Evolutionary conservation across 1,140 invertebrate genomes (phyloP).

Genomic region (Uloborus diversus): DNA sequence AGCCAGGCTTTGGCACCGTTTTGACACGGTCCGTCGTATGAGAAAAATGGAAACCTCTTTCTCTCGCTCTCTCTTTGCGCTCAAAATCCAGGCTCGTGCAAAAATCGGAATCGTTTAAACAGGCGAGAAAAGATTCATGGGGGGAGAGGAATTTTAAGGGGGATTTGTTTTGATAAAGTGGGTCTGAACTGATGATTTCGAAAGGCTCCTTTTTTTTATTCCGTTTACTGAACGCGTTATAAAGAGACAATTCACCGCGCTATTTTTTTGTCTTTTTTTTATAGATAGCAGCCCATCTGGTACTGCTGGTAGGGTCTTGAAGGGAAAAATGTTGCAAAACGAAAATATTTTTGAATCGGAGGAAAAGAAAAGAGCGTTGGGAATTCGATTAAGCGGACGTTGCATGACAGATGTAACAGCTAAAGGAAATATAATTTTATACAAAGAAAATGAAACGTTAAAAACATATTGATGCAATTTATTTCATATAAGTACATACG

Average conservation of each 20-base stretch:
- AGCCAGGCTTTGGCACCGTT: conserved; percentile 28
- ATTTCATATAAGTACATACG: too few relatives aligned
- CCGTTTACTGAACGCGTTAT: background rate
- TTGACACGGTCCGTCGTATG: conserved; percentile 40
- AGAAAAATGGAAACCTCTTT: conserved; percentile 25
- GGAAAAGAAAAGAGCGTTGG: too few relatives aligned
- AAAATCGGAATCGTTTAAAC: conserved; percentile 45
- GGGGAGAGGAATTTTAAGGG: background rate
- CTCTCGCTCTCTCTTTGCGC: too few relatives aligned
- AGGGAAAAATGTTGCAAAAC: too few relatives aligned
- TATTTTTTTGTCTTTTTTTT: conserved; percentile 32
- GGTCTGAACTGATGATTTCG: background rate
- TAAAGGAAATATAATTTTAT: too few relatives aligned
- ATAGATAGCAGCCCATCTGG: too few relatives aligned
- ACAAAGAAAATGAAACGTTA: too few relatives aligned
- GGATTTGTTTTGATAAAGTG: conserved; percentile 41
- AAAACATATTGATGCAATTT: too few relatives aligned
- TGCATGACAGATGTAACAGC: too few relatives aligned
- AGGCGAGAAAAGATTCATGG: background rate
- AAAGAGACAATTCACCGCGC: conserved; percentile 34
- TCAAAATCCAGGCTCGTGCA: conserved; percentile 39
- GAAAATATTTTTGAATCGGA: too few relatives aligned
- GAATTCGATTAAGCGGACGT: too few relatives aligned
- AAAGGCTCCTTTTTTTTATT: background rate
- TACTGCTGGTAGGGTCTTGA: too few relatives aligned